These are phyloP conservation scores for Halcyon chelicuti DNA, from an alignment of 2,797 vertebrate genomes.

Conservation along the genomic window DNA sequence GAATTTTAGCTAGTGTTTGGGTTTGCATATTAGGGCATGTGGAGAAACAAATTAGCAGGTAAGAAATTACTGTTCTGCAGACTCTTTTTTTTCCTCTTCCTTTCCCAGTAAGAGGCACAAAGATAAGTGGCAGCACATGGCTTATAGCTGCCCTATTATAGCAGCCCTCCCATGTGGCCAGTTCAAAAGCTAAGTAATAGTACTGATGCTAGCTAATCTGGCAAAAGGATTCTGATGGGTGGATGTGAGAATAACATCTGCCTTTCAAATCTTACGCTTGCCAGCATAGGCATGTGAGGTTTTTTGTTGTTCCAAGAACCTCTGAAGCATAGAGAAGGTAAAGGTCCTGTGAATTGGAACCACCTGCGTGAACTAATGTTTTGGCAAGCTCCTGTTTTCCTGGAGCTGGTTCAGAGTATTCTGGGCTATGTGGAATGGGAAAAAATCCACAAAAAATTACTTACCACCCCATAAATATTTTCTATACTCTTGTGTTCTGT, in stretches of 20 bases:
- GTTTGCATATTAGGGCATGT: background rate
- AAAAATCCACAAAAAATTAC: conserved; percentile 20
- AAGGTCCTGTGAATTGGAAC: conserved; percentile 58
- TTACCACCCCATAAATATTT: background rate
- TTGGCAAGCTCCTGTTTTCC: conserved; percentile 48
- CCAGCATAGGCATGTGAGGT: conserved; percentile 4
- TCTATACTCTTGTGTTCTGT: background rate
- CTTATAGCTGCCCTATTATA: conserved; percentile 38
- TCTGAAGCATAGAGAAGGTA: conserved; percentile 46
- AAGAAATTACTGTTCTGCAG: conserved; percentile 12
- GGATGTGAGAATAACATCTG: conserved; percentile 64
- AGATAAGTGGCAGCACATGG: conserved; percentile 27
- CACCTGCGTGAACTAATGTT: conserved; percentile 57
- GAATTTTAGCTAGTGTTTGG: background rate
- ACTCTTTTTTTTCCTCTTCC: background rate
- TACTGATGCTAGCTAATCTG: conserved; percentile 58
- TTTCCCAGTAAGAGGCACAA: background rate
- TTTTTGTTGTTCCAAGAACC: conserved; percentile 49
- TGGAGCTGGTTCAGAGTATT: conserved; percentile 32
- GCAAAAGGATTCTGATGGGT: conserved; percentile 27
- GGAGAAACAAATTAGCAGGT: conserved; percentile 36
- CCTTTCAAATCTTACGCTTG: conserved; percentile 22
- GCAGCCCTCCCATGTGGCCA: conserved; percentile 34
- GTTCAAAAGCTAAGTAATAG: conserved; percentile 68
- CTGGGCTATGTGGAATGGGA: conserved; percentile 11